Conservation (phyloP, 2,888 invertebrate species). For the Tiliacea aurago region DNA sequence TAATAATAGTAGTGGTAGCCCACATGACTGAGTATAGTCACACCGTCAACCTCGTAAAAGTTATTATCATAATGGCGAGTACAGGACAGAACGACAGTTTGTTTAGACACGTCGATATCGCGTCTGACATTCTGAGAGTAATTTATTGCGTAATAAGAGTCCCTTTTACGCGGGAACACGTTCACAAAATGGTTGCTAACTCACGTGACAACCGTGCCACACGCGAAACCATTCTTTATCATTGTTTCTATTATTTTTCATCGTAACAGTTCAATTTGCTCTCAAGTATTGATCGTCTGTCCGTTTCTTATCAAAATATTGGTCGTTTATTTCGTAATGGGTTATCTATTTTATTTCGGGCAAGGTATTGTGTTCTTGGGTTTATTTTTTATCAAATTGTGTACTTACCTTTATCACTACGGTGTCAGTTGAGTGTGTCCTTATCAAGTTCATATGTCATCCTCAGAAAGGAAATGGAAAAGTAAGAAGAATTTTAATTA, state of each 20-base stretch:
- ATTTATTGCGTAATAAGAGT: conserved; percentile 61
- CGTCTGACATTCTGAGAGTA: conserved; percentile 60
- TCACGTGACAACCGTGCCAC: conserved; percentile 54
- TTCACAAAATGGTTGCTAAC: conserved; percentile 52
- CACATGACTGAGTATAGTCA: too few relatives aligned
- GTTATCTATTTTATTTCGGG: conserved; percentile 32
- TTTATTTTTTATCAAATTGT: conserved; percentile 16
- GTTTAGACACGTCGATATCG: conserved; percentile 57
- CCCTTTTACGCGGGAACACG: conserved; percentile 55
- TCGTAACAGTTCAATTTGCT: conserved; percentile 64
- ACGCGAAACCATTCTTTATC: conserved; percentile 63
- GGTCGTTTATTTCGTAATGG: conserved; percentile 46
- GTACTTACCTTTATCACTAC: conserved; percentile 11
- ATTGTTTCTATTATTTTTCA: conserved; percentile 64
- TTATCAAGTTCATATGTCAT: not conserved
- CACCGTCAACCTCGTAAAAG: not conserved
- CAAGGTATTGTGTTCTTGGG: conserved; percentile 31
- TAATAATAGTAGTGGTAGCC: too few relatives aligned
- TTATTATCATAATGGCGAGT: conserved; percentile 23
- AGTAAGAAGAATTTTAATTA: conserved; percentile 20
- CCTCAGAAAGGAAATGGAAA: not conserved
- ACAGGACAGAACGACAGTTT: conserved; percentile 34
- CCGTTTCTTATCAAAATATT: conserved; percentile 62
- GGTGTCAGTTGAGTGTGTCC: not conserved
- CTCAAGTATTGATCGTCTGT: conserved; percentile 61